phyloP scores from a whole-genome alignment of 2,797 vertebrate genomes.

The Enteromius fasciolatus region DNA sequence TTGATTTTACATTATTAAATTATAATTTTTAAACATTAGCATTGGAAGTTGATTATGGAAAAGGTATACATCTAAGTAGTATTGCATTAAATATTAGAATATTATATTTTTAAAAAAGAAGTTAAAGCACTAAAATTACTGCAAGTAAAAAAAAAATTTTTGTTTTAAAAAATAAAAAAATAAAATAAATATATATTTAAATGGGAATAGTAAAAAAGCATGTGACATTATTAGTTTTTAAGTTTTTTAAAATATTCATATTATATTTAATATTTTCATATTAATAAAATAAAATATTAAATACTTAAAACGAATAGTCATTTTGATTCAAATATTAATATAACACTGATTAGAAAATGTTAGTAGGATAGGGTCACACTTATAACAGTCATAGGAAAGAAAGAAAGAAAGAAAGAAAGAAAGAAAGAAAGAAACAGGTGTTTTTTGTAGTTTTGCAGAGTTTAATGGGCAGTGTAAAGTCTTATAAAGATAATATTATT shows the following conservation, averaged over 20 bases:
- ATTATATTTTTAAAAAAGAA: not conserved
- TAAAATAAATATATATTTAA: not conserved
- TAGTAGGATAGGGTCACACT: no score
- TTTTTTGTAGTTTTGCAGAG: not conserved
- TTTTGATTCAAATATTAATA: not conserved
- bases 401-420: no score
- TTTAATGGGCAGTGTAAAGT: not conserved
- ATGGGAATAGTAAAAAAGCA: not conserved
- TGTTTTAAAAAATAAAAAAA: no score
- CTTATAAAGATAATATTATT: not conserved
- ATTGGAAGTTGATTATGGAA: not conserved
- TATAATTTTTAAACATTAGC: not conserved
- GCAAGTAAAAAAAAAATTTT: not conserved
- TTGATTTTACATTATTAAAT: not conserved
- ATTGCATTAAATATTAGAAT: not conserved
- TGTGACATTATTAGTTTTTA: no score
- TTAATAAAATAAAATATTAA: no score
- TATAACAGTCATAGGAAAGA: not conserved
- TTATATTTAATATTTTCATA: no score
- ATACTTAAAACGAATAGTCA: not conserved
- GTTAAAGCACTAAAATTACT: not conserved
- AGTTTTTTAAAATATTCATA: not conserved
- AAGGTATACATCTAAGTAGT: not conserved
- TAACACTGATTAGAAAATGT: not conserved
- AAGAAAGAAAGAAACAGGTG: not conserved